phyloP scores from a whole-genome alignment of 2,797 vertebrate genomes.

The Lates japonicus region DNA sequence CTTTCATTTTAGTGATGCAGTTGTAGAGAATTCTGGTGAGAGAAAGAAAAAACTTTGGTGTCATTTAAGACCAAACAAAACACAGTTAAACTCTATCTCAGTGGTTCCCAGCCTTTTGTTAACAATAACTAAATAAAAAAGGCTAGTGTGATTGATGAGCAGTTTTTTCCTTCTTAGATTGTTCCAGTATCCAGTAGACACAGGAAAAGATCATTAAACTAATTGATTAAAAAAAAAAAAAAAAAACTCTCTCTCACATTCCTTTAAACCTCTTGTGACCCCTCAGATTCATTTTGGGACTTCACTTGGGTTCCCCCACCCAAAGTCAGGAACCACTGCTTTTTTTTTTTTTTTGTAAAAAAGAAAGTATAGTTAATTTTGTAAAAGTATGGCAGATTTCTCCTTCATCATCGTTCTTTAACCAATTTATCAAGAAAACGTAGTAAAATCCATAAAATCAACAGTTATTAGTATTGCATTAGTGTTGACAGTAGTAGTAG shows the following conservation, averaged over 20 bases:
- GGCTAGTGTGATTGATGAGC: neutral
- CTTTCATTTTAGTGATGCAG: conserved; percentile 99
- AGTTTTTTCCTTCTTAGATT: neutral
- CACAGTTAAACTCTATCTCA: neutral
- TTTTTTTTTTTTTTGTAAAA: too few relatives aligned
- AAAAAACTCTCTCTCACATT: neutral
- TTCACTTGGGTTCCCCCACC: neutral
- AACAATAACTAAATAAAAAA: neutral
- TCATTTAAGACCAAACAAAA: neutral
- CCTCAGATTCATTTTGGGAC: neutral
- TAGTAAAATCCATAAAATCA: neutral
- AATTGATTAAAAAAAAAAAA: too few relatives aligned
- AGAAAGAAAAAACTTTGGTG: conserved; percentile 40
- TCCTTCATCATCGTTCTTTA: neutral
- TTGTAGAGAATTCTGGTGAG: conserved; percentile 96
- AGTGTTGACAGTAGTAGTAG: neutral
- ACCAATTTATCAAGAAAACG: neutral
- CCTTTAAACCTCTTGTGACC: neutral
- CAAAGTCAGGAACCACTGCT: neutral
- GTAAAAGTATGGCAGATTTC: neutral
- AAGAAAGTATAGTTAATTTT: neutral
- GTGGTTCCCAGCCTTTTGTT: neutral
- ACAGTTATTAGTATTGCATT: neutral
- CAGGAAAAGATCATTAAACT: neutral
- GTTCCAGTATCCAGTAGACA: neutral